Conservation (phyloP, 2,113 vertebrate genomes). For the Zosterops lateralis region DNA sequence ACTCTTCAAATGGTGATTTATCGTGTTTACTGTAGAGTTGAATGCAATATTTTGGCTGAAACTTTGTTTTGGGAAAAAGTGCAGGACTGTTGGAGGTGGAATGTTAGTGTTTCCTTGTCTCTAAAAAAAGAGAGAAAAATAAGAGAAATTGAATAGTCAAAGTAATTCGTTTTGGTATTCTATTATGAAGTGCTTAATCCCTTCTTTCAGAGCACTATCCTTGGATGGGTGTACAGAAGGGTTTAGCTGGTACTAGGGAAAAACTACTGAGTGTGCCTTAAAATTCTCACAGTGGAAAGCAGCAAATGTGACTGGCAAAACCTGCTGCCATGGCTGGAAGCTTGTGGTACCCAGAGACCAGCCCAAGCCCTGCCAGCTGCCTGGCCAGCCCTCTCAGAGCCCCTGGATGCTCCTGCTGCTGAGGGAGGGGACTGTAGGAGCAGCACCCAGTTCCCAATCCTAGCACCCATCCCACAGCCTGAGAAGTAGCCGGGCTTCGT, state of each 20-base stretch:
- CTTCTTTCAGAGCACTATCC: not conserved
- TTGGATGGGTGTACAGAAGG: not conserved
- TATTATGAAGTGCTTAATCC: not conserved
- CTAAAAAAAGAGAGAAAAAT: not conserved
- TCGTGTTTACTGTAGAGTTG: not conserved
- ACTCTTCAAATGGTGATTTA: not conserved
- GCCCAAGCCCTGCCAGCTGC: not conserved
- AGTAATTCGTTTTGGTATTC: not conserved
- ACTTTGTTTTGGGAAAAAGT: not conserved
- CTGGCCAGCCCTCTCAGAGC: not conserved
- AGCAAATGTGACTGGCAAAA: not conserved
- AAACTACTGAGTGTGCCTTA: not conserved
- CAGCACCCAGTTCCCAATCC: not conserved
- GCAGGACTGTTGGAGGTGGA: not conserved
- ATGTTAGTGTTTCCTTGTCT: not conserved
- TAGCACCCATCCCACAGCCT: not conserved
- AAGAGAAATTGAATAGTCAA: not conserved
- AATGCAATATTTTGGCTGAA: not conserved
- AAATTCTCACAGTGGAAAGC: not conserved
- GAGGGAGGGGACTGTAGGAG: not conserved
- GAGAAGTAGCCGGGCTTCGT: rapidly evolving
- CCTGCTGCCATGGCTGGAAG: not conserved
- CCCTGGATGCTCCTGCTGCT: not conserved
- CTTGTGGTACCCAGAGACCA: not conserved
- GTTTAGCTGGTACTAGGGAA: not conserved